These are phyloP conservation scores for Leucozona laternaria DNA, from an alignment of 2,888 invertebrate genomes.

Conservation along the genomic window DNA sequence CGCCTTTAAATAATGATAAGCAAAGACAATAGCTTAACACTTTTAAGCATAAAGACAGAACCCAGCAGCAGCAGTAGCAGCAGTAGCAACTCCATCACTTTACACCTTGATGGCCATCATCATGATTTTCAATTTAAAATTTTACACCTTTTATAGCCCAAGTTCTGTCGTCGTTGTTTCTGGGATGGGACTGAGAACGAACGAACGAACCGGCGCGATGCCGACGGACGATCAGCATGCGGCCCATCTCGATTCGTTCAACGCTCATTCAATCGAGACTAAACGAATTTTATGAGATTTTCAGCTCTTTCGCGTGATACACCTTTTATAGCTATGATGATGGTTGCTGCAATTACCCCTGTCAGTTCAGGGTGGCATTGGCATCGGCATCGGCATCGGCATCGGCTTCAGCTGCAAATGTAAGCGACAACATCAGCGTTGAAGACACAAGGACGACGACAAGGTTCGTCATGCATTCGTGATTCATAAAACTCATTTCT, in stretches of 20 bases:
- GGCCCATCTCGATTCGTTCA: background rate
- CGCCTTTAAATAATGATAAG: constrained; percentile 59
- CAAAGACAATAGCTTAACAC: constrained; percentile 66
- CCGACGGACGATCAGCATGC: background rate
- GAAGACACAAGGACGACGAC: background rate
- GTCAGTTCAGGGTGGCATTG: background rate
- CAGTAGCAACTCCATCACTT: constrained; percentile 51
- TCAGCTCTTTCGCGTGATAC: constrained; percentile 42
- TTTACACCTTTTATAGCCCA: constrained; percentile 67
- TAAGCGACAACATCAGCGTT: background rate
- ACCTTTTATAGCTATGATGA: constrained; percentile 47
- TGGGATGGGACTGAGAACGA: background rate
- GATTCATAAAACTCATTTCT: constrained; percentile 70
- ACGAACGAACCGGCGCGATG: background rate
- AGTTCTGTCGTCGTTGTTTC: constrained; percentile 9
- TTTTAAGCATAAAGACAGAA: constrained; percentile 55
- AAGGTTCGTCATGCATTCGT: constrained; percentile 24
- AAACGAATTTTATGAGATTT: constrained; percentile 71
- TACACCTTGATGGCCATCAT: constrained; percentile 70
- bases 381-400: background rate
- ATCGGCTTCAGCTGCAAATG: background rate
- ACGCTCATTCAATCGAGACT: constrained; percentile 65
- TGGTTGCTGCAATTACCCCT: constrained; percentile 54
- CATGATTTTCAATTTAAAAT: constrained; percentile 74
- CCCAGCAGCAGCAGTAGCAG: background rate